Evolutionary conservation across 2,113 vertebrate genomes (phyloP).

Genomic region (Seriola rivoliana): DNA sequence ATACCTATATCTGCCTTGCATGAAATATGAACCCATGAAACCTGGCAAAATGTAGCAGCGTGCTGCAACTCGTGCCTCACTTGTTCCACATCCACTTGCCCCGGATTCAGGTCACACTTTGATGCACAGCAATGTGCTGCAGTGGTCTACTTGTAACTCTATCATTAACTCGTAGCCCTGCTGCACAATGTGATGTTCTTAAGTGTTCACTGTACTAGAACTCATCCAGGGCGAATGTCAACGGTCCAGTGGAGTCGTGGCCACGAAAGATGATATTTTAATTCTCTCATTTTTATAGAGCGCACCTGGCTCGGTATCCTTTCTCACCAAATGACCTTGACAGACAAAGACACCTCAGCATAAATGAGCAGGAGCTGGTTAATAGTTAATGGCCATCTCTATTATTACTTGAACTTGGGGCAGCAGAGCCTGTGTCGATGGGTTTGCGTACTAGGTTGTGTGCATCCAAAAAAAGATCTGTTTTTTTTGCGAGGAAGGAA

Average conservation of each 20-base stretch:
- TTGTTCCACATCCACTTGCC: constrained; percentile 47
- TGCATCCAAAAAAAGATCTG: background rate
- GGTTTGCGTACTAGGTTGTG: background rate
- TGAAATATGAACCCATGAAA: background rate
- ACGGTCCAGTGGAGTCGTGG: constrained; percentile 42
- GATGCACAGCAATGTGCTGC: constrained; percentile 69
- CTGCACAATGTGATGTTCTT: constrained; percentile 53
- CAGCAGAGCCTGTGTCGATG: constrained; percentile 15
- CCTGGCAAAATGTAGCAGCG: background rate
- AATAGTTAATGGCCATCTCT: constrained; percentile 75
- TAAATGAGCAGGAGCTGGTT: constrained; percentile 62
- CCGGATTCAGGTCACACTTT: constrained; percentile 67
- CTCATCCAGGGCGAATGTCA: constrained; percentile 32
- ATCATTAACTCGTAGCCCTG: constrained; percentile 57
- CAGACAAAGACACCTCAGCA: constrained; percentile 55
- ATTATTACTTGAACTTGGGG: constrained; percentile 52
- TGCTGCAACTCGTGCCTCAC: constrained; percentile 16
- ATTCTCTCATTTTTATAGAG: constrained; percentile 57
- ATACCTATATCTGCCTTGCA: background rate
- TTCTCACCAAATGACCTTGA: constrained; percentile 55
- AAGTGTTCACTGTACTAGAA: constrained; percentile 56
- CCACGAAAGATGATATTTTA: constrained; percentile 72
- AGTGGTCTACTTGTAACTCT: constrained; percentile 62
- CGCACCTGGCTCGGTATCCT: constrained; percentile 32
- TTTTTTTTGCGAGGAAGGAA: background rate